These are phyloP conservation scores for Podiceps cristatus DNA, from an alignment of 2,113 vertebrate genomes.

Conservation along the genomic window DNA sequence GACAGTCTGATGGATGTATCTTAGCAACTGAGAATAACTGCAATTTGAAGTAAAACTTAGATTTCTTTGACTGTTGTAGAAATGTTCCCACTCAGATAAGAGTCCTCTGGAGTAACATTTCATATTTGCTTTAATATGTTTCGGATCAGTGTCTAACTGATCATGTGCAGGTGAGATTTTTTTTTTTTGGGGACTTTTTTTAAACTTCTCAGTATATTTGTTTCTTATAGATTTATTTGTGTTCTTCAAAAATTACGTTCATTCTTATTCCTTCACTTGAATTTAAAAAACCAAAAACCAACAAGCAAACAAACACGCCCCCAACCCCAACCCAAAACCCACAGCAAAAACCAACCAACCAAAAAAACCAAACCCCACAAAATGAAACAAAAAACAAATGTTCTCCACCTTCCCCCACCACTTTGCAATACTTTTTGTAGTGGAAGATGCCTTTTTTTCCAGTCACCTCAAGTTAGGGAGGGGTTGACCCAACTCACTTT, in stretches of 20 bases:
- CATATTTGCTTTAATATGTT: constrained; percentile 16
- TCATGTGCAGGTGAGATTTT: background rate
- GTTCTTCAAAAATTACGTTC: background rate
- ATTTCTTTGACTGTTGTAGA: constrained; percentile 54
- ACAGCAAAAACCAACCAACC: too few species aligned
- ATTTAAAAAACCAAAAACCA: background rate
- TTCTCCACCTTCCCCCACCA: too few species aligned
- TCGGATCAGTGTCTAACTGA: background rate
- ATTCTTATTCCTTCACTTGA: background rate
- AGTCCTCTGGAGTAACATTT: constrained; percentile 50
- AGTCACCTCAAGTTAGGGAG: background rate
- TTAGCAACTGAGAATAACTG: constrained; percentile 56
- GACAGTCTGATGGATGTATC: constrained; percentile 45
- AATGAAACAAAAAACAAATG: background rate
- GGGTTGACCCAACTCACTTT: background rate
- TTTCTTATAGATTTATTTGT: background rate
- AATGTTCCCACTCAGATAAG: constrained; percentile 63
- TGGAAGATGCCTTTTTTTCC: background rate
- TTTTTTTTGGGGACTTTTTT: background rate
- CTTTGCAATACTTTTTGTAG: background rate
- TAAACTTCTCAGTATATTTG: background rate
- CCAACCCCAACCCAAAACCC: background rate
- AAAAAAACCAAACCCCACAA: background rate
- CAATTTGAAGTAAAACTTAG: constrained; percentile 55
- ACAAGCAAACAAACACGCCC: too few species aligned